phyloP scores from a whole-genome alignment of 2,888 invertebrate species.

The Macrophya annulata region DNA sequence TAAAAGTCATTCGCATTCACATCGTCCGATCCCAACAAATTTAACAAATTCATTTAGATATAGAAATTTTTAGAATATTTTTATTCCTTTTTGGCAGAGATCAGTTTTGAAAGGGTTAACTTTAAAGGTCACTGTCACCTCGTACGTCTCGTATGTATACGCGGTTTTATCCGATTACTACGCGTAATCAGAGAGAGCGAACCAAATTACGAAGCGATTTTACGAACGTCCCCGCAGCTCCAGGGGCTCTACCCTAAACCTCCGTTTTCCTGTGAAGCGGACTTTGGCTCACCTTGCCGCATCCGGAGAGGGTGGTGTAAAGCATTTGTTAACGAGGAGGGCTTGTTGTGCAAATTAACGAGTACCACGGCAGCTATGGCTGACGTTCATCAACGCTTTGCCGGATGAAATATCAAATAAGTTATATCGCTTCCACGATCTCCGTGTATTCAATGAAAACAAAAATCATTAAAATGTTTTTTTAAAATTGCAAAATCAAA shows the following conservation, averaged over 20 bases:
- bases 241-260: slow-evolving; percentile 43
- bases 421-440: slow-evolving; percentile 35
- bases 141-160: background rate
- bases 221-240: slow-evolving; percentile 19
- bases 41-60: background rate
- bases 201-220: slow-evolving; percentile 52
- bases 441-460: background rate
- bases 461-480: background rate
- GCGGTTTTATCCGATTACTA: slow-evolving; percentile 18
- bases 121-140: slow-evolving; percentile 63
- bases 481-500: background rate
- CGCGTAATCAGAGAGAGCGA: slow-evolving; percentile 33
- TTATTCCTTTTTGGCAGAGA: slow-evolving; percentile 61
- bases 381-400: slow-evolving; percentile 53
- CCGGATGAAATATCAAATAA: slow-evolving; percentile 51
- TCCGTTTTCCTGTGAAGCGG: slow-evolving; percentile 35
- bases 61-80: slow-evolving; percentile 59
- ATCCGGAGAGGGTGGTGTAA: slow-evolving; percentile 38
- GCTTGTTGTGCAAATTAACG: slow-evolving; percentile 59
- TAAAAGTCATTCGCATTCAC: background rate
- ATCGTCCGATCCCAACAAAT: background rate
- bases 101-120: slow-evolving; percentile 72
- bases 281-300: slow-evolving; percentile 48
- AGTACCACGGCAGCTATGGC: slow-evolving; percentile 42
- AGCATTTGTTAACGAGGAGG: slow-evolving; percentile 58